Percentiles rank a stretch among this genome's conserved stretches.
These are phyloP conservation scores for Sebastes elongatus DNA, from an alignment of 2,797 vertebrate species.

Conservation along the genomic window DNA sequence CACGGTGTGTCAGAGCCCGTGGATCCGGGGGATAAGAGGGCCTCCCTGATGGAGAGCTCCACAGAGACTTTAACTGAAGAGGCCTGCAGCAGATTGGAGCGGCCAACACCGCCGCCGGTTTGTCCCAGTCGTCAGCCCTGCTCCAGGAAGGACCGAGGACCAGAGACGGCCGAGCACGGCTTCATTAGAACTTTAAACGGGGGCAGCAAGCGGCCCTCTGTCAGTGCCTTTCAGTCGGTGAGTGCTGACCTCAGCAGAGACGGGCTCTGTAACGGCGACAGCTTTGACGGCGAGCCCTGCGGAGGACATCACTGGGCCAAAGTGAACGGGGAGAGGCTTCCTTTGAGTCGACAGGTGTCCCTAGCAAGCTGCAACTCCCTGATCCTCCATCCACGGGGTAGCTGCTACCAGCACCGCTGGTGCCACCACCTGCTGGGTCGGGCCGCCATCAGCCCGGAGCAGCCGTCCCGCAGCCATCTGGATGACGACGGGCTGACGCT, in stretches of 20 bases:
- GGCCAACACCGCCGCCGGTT: slow-evolving; percentile 19
- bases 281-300: slow-evolving; percentile 64
- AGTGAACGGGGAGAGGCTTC: slow-evolving; percentile 84
- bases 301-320: slow-evolving; percentile 65
- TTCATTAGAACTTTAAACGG: slow-evolving; percentile 85
- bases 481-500: slow-evolving; percentile 94
- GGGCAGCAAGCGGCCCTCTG: slow-evolving; percentile 77
- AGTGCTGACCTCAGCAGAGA: slow-evolving; percentile 74
- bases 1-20: slow-evolving; percentile 51
- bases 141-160: slow-evolving; percentile 69
- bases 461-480: slow-evolving; percentile 90
- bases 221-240: slow-evolving; percentile 88
- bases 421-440: slow-evolving; percentile 78
- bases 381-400: slow-evolving; percentile 78
- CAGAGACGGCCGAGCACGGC: slow-evolving; percentile 55
- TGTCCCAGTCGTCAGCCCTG: slow-evolving; percentile 35
- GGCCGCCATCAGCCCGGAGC: slow-evolving; percentile 86
- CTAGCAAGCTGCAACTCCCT: slow-evolving; percentile 85
- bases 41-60: slow-evolving; percentile 88
- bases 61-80: slow-evolving; percentile 90
- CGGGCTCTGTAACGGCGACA: slow-evolving; percentile 85
- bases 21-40: slow-evolving; percentile 75
- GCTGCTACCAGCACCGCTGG: slow-evolving; percentile 84
- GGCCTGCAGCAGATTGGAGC: slow-evolving; percentile 75
- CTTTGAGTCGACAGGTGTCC: slow-evolving; percentile 89